Evolutionary conservation across 2,797 vertebrate genomes (phyloP).

Genomic region (Sciaenops ocellatus): DNA sequence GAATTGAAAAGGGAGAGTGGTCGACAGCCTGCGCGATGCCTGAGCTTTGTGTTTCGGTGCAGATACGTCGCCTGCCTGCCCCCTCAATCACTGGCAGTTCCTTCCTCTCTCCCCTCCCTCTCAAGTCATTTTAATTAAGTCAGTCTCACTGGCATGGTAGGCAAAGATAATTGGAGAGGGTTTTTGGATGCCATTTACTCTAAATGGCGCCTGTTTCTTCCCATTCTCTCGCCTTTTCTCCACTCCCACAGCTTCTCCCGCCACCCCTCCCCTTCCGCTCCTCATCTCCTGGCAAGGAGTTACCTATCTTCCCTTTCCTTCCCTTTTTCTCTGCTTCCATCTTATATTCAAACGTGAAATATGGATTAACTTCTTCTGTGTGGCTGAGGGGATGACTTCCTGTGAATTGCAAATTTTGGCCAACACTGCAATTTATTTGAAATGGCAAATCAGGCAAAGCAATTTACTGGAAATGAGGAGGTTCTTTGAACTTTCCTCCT

Average conservation of each 20-base stretch:
- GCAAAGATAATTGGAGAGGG: conserved; percentile 91
- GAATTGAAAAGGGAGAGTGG: conserved; percentile 88
- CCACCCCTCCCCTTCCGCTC: conserved; percentile 47
- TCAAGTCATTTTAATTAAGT: conserved; percentile 92
- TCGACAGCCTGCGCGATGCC: conserved; percentile 75
- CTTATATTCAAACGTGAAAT: conserved; percentile 83
- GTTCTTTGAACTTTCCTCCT: conserved; percentile 78
- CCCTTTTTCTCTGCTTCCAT: conserved; percentile 67
- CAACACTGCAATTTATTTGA: conserved; percentile 82
- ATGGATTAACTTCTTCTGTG: conserved; percentile 84
- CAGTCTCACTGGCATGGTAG: conserved; percentile 88
- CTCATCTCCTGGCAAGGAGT: conserved; percentile 79
- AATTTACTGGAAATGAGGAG: conserved; percentile 78
- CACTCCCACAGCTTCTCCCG: conserved; percentile 65
- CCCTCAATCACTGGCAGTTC: conserved; percentile 84
- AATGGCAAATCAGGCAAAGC: conserved; percentile 82
- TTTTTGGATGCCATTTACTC: conserved; percentile 90
- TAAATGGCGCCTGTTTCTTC: conserved; percentile 87
- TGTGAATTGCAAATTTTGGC: conserved; percentile 83
- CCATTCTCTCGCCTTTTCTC: conserved; percentile 78
- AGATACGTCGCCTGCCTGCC: conserved; percentile 87
- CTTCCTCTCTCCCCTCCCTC: conserved; percentile 80
- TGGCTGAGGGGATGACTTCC: conserved; percentile 75
- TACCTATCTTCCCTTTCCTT: conserved; percentile 73
- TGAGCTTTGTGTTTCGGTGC: conserved; percentile 87